phyloP scores from a whole-genome alignment of 2,888 invertebrate genomes.

The Hydrotaea cyrtoneurina region DNA sequence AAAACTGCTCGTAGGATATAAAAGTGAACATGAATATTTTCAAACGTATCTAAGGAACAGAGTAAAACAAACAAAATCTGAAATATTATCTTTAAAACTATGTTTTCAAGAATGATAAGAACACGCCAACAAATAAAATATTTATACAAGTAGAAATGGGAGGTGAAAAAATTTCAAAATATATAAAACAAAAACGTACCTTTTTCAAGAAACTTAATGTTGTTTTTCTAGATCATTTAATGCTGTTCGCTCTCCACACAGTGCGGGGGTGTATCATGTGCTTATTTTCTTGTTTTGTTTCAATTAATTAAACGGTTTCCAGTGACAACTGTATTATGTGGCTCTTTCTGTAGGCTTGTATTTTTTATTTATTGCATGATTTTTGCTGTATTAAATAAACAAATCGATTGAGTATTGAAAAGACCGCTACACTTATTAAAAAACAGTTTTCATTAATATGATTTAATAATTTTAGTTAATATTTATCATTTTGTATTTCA shows the following conservation, averaged over 20 bases:
- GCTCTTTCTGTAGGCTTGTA: not conserved
- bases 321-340: slow-evolving; percentile 21
- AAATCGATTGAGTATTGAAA: slow-evolving; percentile 11
- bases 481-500: not conserved
- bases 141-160: slow-evolving; percentile 20
- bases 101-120: not conserved
- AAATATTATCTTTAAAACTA: not conserved
- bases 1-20: too few species aligned
- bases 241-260: not conserved
- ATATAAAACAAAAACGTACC: slow-evolving; percentile 32
- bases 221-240: not conserved
- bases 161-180: too few species aligned
- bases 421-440: not conserved
- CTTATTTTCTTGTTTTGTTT: not conserved
- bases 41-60: too few species aligned
- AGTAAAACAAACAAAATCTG: not conserved
- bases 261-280: slow-evolving; percentile 32
- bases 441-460: not conserved
- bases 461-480: slow-evolving; percentile 4
- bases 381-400: slow-evolving; percentile 16
- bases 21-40: too few species aligned
- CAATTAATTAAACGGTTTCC: slow-evolving; percentile 8
- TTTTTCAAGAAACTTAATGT: slow-evolving; percentile 38
- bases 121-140: not conserved
- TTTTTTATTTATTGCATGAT: not conserved